Evolutionary conservation across 2,888 invertebrate species (phyloP), one percentile per base, ranked within the genome.

Genomic region (Neocrepidodera transversa): DNA sequence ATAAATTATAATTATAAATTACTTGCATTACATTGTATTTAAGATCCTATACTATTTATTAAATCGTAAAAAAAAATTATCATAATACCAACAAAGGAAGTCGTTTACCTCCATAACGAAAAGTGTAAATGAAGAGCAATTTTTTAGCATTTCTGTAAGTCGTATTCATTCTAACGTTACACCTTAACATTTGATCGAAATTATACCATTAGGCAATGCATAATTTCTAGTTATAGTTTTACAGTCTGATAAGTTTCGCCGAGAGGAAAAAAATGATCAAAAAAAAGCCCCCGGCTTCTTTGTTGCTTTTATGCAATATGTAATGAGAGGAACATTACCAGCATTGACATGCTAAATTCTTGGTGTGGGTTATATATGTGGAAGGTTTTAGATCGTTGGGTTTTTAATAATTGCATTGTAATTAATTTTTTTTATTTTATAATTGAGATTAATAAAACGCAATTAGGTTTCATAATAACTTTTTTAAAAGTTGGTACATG

Each of bases 221-320:
- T 53, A 43, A 53, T 53, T 43, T 23, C 43, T 17, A 20, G 53
- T 53, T 43, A 23, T 18, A 23, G 43, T 32, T 53, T 53, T 32
- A 53, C 53, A 43, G 18, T 43, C 53, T 53, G 43, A 53, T 53
- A 43, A 53, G n/a, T 53, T 20, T 43, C 8, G 38, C 17, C 1
- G 17, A 23, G 3, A 38, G 7, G 8, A 38, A 38, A 17, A 38
- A 38, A 38, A 8, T 2, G 11, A 2, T 6, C 8, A 38, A 32
- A 38, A 38, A 38, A 38, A 17, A 8, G 17, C 38, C 17, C 17
- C 2, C 16, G 38, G 38, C 2, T 38, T 17, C 17, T 38, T 38
- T 38, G 38, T 51, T 26, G 40, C 26, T 40, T 40, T 38, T 38
- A 38, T 16, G 38, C 38, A 38, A 38, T 38, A 38, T 13, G 11